phyloP scores from a whole-genome alignment of 2,113 vertebrate genomes.

The Paracanthobrama guichenoti region DNA sequence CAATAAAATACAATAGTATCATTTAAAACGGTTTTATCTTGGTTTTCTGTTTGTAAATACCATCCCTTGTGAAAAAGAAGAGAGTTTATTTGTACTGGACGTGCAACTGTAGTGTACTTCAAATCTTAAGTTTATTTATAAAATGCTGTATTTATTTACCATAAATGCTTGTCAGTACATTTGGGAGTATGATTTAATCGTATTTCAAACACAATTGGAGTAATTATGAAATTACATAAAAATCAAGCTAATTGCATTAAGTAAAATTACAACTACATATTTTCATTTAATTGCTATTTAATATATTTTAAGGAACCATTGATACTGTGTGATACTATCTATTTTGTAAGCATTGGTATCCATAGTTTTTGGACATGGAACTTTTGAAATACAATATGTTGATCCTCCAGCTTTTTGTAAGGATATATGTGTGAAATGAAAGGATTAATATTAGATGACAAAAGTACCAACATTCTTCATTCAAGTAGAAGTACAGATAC shows the following conservation, averaged over 20 bases:
- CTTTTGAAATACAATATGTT: background rate
- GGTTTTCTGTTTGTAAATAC: too few relatives aligned
- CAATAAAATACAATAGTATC: too few relatives aligned
- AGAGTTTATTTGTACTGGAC: too few relatives aligned
- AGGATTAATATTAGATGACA: background rate
- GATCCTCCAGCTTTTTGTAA: too few relatives aligned
- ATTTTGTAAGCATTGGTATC: background rate
- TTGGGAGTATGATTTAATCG: background rate
- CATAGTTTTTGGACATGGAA: background rate
- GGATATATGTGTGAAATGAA: too few relatives aligned
- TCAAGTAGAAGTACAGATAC: too few relatives aligned
- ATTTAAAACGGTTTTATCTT: too few relatives aligned
- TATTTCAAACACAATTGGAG: background rate
- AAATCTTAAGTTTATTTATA: too few relatives aligned
- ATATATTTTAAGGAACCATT: background rate
- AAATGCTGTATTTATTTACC: background rate
- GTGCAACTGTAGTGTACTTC: too few relatives aligned
- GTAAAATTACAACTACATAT: background rate
- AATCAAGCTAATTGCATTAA: background rate
- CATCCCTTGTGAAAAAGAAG: too few relatives aligned
- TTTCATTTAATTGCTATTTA: background rate
- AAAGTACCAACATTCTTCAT: too few relatives aligned
- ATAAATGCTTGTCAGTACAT: background rate
- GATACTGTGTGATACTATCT: background rate
- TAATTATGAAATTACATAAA: background rate